Percentiles rank a stretch among this genome's conserved stretches.
These are phyloP conservation scores for Heterochromis multidens DNA, from an alignment of 2,113 vertebrate genomes.

Conservation along the genomic window DNA sequence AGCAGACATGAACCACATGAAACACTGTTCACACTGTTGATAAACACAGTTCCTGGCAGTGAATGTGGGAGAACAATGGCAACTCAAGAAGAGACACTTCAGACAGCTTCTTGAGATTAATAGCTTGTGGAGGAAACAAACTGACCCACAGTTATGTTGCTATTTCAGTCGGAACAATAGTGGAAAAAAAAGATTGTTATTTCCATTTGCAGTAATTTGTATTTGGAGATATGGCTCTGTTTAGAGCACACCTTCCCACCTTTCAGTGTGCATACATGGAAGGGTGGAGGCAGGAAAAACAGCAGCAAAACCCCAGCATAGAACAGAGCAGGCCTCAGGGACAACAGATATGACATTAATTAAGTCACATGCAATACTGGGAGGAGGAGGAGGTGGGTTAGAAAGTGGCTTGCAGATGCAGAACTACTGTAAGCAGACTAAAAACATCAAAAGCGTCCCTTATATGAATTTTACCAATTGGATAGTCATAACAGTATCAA, in stretches of 20 bases:
- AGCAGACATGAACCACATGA: not conserved
- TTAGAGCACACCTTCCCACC: not conserved
- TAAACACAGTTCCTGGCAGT: not conserved
- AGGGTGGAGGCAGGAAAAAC: no score
- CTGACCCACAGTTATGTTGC: accelerated
- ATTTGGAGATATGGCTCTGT: accelerated
- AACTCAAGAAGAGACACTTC: not conserved
- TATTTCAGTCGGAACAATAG: not conserved
- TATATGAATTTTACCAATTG: not conserved
- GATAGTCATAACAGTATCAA: accelerated
- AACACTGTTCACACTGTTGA: not conserved
- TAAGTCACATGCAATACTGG: not conserved
- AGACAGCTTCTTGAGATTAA: not conserved
- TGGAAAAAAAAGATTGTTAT: accelerated
- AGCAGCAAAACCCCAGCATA: not conserved
- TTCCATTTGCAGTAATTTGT: not conserved
- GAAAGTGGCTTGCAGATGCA: not conserved
- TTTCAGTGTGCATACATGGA: accelerated
- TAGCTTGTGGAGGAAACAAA: not conserved
- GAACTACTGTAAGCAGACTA: not conserved
- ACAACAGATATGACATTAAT: not conserved
- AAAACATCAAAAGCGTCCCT: not conserved
- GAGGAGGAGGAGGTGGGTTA: not conserved
- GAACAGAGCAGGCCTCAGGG: not conserved
- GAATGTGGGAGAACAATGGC: not conserved